Base-by-base conservation (phyloP, 1,140 invertebrate species). In the Plutomurus gul region DNA sequence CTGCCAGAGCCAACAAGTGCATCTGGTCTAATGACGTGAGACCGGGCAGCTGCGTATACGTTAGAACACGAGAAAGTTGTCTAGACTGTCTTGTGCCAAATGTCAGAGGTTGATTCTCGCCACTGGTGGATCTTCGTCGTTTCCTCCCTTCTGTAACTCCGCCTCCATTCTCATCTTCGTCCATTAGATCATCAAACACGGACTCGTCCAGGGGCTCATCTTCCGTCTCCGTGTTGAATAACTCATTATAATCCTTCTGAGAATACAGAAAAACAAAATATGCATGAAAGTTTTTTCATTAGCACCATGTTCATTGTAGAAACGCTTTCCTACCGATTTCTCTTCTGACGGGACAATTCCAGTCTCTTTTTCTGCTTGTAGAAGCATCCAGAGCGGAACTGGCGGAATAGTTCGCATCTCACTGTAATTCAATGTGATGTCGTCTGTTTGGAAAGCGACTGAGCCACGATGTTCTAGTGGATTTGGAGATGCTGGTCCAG, bases 1-100 rank as follows among this genome's bases (percentile, higher is more conserved):
- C 98, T 25, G 97, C 97, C 22, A 99, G 86, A 5, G 98, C 98
- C 8, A 99, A 87, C 30, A 99, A 88, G 88, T 99, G 98, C 97
- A 99, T 99, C 87, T 99, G 98, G 88, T 99, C 98, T 25, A 99
- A 90, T 85, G 95, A 97, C 3, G 96, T 98, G 4, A 99, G 88
- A 0, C 97, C 97, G 1, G 98, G 98, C 20, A 99, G 88, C 87
- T 99, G 97, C 1, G 95, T 97, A 86, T 99, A 96, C 0, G 97
- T 99, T 11, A 99, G 88, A 20, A 99, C 89, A 3, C 95, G 91
- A 0, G 95, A 96, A 8, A 99, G 87, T 0, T 95, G 87, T 71
- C 92, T 88, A 74, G 91, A 90, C 89, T 87, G 84, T 4, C 84
- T 36, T 78, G 80, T 71, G 37, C 83, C 84, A 79, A 83, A 82